Conservation (phyloP, 2,797 vertebrate species). For the Tadarida brasiliensis region DNA sequence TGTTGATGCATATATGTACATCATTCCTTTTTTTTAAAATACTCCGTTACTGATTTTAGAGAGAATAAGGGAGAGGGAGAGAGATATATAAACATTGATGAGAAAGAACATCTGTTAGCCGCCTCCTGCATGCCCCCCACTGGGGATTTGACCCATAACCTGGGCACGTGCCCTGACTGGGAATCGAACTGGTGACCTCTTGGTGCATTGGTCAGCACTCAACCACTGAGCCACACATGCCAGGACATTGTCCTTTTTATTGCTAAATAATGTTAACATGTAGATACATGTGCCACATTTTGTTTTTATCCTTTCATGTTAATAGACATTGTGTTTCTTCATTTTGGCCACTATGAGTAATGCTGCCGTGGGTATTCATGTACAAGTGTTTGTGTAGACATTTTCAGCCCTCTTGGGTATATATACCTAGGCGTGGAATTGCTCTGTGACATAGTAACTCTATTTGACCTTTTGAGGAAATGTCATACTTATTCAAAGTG, state of each 20-base stretch:
- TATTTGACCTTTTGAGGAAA: neutral
- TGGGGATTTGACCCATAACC: too few relatives aligned
- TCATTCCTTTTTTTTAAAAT: neutral
- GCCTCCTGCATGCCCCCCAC: too few relatives aligned
- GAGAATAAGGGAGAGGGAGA: too few relatives aligned
- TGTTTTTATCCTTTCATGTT: conserved; percentile 29
- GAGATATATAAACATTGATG: too few relatives aligned
- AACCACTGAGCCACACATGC: too few relatives aligned
- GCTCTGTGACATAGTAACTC: neutral
- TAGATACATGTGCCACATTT: neutral
- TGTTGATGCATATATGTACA: neutral
- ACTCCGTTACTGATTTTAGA: too few relatives aligned
- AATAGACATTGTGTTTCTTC: neutral
- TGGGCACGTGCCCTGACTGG: too few relatives aligned
- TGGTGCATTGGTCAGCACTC: too few relatives aligned
- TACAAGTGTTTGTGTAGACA: neutral
- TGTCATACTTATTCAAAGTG: neutral
- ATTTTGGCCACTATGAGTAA: neutral
- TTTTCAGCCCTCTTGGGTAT: neutral
- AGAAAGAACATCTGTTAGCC: too few relatives aligned
- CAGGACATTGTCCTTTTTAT: neutral
- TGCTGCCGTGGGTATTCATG: neutral
- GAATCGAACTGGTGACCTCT: too few relatives aligned
- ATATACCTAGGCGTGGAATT: neutral
- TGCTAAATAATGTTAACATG: neutral